Conservation (phyloP, 2,113 vertebrate species). For the Corythaeola cristata region DNA sequence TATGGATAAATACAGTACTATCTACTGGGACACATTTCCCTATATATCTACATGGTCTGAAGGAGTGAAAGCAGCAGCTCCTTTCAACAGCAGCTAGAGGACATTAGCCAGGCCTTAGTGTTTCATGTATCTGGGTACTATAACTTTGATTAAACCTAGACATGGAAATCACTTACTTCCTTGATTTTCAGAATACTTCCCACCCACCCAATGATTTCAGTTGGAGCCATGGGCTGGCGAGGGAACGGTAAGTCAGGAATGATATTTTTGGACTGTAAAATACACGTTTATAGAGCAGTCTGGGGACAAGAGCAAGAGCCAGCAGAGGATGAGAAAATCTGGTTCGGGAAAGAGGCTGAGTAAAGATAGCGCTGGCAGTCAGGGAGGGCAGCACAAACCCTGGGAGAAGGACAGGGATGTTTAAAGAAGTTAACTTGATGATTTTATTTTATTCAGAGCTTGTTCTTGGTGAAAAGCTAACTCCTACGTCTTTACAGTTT, state of each 20-base stretch:
- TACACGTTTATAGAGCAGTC: neutral
- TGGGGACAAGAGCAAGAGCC: neutral
- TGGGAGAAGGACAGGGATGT: neutral
- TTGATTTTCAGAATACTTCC: neutral
- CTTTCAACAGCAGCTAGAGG: neutral
- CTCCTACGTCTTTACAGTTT: neutral
- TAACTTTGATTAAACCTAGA: neutral
- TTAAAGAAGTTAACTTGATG: neutral
- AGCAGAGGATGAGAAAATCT: neutral
- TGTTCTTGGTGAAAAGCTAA: neutral
- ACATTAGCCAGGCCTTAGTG: neutral
- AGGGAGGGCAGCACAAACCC: neutral
- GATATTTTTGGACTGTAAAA: neutral
- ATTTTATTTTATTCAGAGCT: neutral
- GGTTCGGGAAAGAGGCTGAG: neutral
- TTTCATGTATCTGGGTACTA: neutral
- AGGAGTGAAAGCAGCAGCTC: neutral
- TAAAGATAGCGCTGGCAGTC: neutral
- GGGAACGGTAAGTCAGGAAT: neutral
- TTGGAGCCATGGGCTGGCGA: neutral
- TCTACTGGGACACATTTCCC: neutral
- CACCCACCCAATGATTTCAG: neutral
- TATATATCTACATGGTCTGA: neutral
- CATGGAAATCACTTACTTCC: neutral
- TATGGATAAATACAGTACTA: neutral